Conservation (phyloP, 2,888 invertebrate species). For the Heliconius cydno region DNA sequence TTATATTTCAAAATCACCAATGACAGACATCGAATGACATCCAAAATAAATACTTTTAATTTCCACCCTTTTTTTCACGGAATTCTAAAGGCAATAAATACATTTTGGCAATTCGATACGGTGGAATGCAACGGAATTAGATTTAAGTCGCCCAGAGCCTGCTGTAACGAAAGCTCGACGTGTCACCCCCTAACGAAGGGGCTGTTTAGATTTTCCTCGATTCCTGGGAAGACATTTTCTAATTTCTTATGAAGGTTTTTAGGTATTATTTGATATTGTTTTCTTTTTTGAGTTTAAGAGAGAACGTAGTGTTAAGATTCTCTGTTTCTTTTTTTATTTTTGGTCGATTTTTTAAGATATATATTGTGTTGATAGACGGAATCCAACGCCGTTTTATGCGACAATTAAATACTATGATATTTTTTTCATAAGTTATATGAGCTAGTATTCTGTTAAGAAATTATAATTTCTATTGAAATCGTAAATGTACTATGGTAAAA, state of each 20-base stretch:
- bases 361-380: no score
- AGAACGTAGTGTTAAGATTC: neutral
- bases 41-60: neutral
- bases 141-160: slow-evolving; percentile 33
- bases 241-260: neutral
- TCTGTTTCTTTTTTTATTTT: no score
- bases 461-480: neutral
- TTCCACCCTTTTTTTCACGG: neutral
- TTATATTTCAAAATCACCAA: neutral
- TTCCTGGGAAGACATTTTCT: neutral
- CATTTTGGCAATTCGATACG: slow-evolving; percentile 37
- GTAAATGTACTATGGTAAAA: neutral
- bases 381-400: no score
- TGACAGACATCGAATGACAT: neutral
- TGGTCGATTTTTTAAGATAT: no score
- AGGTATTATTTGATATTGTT: neutral
- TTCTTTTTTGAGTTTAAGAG: no score
- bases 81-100: slow-evolving; percentile 27
- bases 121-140: slow-evolving; percentile 33
- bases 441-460: neutral
- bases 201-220: slow-evolving; percentile 16
- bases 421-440: no score
- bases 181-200: slow-evolving; percentile 40
- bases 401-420: no score
- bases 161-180: slow-evolving; percentile 41